phyloP scores from a whole-genome alignment of 2,888 invertebrate species.

The Drosophila kanekoi region DNA sequence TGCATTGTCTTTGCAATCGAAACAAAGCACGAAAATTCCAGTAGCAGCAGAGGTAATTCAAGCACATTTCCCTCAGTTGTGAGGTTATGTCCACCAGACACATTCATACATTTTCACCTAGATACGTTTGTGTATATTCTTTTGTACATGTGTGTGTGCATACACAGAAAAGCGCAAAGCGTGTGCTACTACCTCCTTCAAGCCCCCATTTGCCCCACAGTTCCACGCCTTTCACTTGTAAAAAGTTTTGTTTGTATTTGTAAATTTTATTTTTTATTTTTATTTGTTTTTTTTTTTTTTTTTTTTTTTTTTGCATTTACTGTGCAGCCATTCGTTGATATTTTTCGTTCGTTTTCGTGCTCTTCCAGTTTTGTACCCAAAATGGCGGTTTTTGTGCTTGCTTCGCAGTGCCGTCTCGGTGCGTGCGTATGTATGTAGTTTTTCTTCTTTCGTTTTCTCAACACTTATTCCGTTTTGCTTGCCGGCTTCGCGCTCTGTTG shows the following conservation, averaged over 20 bases:
- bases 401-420: constrained; percentile 31
- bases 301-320: constrained; percentile 68
- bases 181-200: constrained; percentile 33
- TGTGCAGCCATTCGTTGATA: constrained; percentile 67
- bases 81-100: constrained; percentile 67
- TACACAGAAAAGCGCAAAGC: constrained; percentile 31
- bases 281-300: constrained; percentile 38
- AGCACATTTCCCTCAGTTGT: constrained; percentile 71
- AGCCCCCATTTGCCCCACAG: constrained; percentile 43
- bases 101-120: constrained; percentile 24
- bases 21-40: constrained; percentile 43
- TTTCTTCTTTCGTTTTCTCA: constrained; percentile 59
- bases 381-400: constrained; percentile 68
- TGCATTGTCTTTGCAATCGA: constrained; percentile 30
- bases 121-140: neutral
- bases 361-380: constrained; percentile 69
- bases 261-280: constrained; percentile 21
- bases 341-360: constrained; percentile 61
- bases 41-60: constrained; percentile 44
- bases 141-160: constrained; percentile 15
- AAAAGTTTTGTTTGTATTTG: constrained; percentile 67
- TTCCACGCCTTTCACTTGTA: constrained; percentile 68
- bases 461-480: constrained; percentile 69
- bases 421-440: constrained; percentile 46
- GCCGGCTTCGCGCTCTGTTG: constrained; percentile 69